phyloP scores from a whole-genome alignment of 1,140 invertebrate genomes.

The Orius laevigatus region DNA sequence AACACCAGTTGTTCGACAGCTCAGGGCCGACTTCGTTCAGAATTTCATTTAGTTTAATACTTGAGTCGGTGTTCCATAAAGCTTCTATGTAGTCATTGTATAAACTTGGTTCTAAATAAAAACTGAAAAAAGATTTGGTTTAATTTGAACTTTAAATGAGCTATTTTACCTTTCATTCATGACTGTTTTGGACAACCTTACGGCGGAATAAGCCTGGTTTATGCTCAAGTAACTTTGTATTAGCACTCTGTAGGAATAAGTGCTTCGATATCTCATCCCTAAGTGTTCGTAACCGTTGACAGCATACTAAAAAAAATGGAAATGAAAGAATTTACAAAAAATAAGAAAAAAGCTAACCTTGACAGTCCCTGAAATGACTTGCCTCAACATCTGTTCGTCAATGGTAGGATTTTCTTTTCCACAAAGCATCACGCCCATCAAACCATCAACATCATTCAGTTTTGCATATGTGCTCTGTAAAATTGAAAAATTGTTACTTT shows the following conservation, averaged over 20 bases:
- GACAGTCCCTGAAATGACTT: constrained; percentile 49
- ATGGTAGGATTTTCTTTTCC: constrained; percentile 44
- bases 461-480: constrained; percentile 56
- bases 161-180: constrained; percentile 19
- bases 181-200: constrained; percentile 39
- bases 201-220: constrained; percentile 58
- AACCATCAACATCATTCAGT: constrained; percentile 57
- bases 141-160: not conserved
- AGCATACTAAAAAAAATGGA: constrained; percentile 38
- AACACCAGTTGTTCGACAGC: constrained; percentile 27
- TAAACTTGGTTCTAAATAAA: constrained; percentile 28
- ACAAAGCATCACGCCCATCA: constrained; percentile 49
- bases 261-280: constrained; percentile 31
- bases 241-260: constrained; percentile 37
- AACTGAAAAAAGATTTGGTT: constrained; percentile 22
- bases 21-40: constrained; percentile 32
- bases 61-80: constrained; percentile 71
- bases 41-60: constrained; percentile 53
- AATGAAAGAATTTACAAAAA: constrained; percentile 1
- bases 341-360: constrained; percentile 16
- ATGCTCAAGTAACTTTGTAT: constrained; percentile 57
- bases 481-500: constrained; percentile 26
- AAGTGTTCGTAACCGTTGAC: constrained; percentile 58
- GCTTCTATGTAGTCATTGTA: constrained; percentile 62
- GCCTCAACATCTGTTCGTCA: constrained; percentile 36